Evolutionary conservation across 2,113 vertebrate species (phyloP).

Genomic region (Pipa parva): DNA sequence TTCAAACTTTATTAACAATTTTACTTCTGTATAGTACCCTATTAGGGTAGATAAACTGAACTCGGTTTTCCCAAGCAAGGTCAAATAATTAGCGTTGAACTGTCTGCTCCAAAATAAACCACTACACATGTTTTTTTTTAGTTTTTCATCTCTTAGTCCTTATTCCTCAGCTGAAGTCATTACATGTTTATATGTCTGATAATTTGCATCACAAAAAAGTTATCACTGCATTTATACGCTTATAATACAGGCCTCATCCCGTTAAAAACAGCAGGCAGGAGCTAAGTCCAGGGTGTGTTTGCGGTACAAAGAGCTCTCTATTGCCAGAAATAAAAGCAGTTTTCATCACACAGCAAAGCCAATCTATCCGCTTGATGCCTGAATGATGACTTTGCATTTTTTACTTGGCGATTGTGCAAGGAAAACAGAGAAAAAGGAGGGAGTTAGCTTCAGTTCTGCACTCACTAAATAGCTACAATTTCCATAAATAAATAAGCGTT

Average conservation of each 20-base stretch:
- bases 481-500: slow-evolving; percentile 22
- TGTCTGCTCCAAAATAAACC: too few species aligned
- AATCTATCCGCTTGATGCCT: neutral
- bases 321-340: slow-evolving; percentile 17
- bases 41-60: too few species aligned
- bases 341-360: neutral
- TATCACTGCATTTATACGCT: neutral
- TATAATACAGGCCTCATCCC: neutral
- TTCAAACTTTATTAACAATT: too few species aligned
- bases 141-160: too few species aligned
- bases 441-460: neutral
- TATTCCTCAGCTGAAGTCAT: too few species aligned
- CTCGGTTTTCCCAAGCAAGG: too few species aligned
- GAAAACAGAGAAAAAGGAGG: slow-evolving; percentile 16
- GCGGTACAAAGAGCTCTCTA: slow-evolving; percentile 10
- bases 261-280: neutral
- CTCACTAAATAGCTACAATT: slow-evolving; percentile 4
- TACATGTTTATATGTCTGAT: too few species aligned
- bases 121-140: too few species aligned
- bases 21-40: too few species aligned
- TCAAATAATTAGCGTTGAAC: too few species aligned
- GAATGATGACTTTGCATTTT: slow-evolving; percentile 26
- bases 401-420: slow-evolving; percentile 28
- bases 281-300: neutral
- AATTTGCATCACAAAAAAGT: neutral